Evolutionary conservation across 2,888 invertebrate species (phyloP).

Genomic region (Tyria jacobaeae): DNA sequence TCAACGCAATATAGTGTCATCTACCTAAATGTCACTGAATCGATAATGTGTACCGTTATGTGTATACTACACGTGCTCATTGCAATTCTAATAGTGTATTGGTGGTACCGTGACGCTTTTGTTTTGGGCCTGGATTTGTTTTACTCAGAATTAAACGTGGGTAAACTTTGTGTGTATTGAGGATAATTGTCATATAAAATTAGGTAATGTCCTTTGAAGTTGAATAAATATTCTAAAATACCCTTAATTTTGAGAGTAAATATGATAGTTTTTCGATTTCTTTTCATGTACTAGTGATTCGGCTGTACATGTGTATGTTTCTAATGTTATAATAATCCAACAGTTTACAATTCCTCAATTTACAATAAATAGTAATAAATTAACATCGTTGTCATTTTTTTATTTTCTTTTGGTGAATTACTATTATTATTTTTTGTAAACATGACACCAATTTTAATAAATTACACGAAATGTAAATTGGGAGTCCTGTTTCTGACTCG

Average conservation of each 20-base stretch:
- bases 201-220: neutral
- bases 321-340: too few species aligned
- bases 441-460: too few species aligned
- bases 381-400: too few species aligned
- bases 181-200: neutral
- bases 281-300: neutral
- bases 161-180: neutral
- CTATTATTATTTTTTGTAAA: too few species aligned
- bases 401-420: too few species aligned
- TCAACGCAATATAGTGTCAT: slow-evolving; percentile 21
- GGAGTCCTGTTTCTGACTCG: too few species aligned
- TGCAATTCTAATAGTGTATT: slow-evolving; percentile 57
- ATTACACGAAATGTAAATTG: too few species aligned
- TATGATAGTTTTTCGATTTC: neutral
- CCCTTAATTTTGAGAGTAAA: neutral
- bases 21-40: slow-evolving; percentile 48
- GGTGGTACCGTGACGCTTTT: slow-evolving; percentile 22
- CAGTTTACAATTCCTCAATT: too few species aligned
- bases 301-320: too few species aligned
- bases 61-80: slow-evolving; percentile 54
- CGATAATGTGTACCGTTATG: slow-evolving; percentile 58
- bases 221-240: neutral
- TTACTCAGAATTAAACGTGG: neutral
- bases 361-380: too few species aligned
- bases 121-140: slow-evolving; percentile 2